These are phyloP conservation scores for Ridgeia piscesae DNA, from an alignment of 1,140 invertebrate species.

Conservation along the genomic window DNA sequence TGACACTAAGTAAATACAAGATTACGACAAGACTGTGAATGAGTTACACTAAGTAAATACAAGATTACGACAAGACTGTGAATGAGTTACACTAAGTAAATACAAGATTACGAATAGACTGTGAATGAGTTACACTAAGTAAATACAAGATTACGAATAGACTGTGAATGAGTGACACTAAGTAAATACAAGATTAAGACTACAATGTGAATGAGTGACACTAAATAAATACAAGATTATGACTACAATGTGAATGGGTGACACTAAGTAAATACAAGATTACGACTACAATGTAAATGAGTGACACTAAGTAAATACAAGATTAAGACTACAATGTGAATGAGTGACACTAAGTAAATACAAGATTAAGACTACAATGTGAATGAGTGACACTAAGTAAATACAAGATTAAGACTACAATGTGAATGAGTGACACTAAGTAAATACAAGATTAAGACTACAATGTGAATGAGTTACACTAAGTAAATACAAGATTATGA, in stretches of 20 bases:
- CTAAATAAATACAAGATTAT: not conserved
- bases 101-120: constrained; percentile 18
- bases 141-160: not conserved
- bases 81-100: not conserved
- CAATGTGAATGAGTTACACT: not conserved
- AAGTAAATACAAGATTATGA: not conserved
- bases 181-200: constrained; percentile 24
- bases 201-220: not conserved
- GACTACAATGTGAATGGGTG: not conserved
- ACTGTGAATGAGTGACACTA: not conserved
- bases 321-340: not conserved
- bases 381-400: not conserved
- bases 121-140: not conserved
- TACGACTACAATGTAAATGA: constrained; percentile 7
- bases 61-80: not conserved
- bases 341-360: not conserved
- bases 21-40: constrained; percentile 15
- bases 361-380: constrained; percentile 18
- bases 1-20: constrained; percentile 6
- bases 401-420: not conserved
- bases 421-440: not conserved
- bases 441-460: constrained; percentile 19
- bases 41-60: not conserved
- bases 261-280: constrained; percentile 10
- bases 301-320: not conserved